phyloP scores from a whole-genome alignment of 2,888 invertebrate genomes.

The Lochmaea capreae region DNA sequence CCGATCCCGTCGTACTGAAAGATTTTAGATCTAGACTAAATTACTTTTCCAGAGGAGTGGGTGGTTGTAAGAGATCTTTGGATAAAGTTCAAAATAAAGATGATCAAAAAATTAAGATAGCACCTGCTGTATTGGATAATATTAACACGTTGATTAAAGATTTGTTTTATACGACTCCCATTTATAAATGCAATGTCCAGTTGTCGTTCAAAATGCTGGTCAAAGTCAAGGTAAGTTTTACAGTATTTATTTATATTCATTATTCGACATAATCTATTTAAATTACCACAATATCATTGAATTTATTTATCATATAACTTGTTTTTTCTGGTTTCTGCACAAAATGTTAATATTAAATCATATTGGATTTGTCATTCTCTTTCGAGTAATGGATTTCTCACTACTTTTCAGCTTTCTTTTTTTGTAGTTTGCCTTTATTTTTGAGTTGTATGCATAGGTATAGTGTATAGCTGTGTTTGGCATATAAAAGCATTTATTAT shows the following conservation, averaged over 20 bases:
- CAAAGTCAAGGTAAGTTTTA: conserved; percentile 65
- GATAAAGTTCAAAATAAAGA: conserved; percentile 61
- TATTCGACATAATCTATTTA: too few species aligned
- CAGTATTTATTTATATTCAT: not conserved
- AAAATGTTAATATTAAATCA: too few species aligned
- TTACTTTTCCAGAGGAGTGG: conserved; percentile 92
- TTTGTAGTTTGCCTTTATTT: too few species aligned
- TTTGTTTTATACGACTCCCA: conserved; percentile 93
- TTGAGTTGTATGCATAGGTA: too few species aligned
- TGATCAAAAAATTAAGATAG: conserved; percentile 81
- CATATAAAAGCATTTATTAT: too few species aligned
- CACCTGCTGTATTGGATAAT: conserved; percentile 91
- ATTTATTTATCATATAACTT: too few species aligned
- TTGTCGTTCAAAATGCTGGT: conserved; percentile 76
- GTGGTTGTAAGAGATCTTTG: conserved; percentile 67
- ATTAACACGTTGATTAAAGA: conserved; percentile 93
- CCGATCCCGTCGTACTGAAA: conserved; percentile 80
- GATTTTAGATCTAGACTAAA: conserved; percentile 89
- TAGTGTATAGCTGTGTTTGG: too few species aligned
- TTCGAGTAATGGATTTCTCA: too few species aligned
- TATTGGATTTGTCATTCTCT: too few species aligned
- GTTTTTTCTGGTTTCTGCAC: too few species aligned
- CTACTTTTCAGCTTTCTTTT: too few species aligned
- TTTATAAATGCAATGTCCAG: conserved; percentile 86
- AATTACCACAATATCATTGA: too few species aligned